Base-by-base conservation (phyloP, 2,797 vertebrate genomes). In the Meda fulgida region DNA sequence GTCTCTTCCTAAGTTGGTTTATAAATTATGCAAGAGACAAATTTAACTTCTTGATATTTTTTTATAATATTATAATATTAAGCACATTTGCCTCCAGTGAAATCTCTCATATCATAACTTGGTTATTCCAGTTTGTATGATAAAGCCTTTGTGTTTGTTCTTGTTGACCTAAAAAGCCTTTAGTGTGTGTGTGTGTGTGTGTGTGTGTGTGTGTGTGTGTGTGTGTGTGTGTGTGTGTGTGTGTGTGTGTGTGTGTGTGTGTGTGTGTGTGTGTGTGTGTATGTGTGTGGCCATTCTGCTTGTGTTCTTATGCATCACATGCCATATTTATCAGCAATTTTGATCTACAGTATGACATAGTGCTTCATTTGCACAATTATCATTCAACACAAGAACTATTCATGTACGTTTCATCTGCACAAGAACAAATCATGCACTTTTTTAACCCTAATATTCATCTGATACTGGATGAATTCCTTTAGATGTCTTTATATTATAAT, bases 71-170 rank as follows among this genome's bases (percentile, higher is more conserved):
- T 60, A 7, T 70, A n/a, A 29, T 46, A 46, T 71, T 26, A 18
- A 46, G 8, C 8, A 4, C 38, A 26, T 10, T 26, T 18, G 43
- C 71, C 16, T 29, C 40, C 43, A 72, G 43, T 29, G 43, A 10
- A 8, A 29, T 19, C 5, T 43, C 38, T 46, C 36, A 18, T 3
- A 1, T 43, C 40, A 29, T 29, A 10, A 19, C n/a, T n/a, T n/a
- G n/a, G 8, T 72, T 16, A 19, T 29, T 29, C n/a, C n/a, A 48
- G 43, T 11, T 5, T n/a, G 13, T 73, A 13, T 76, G 26, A 55
- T 14, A 36, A 51, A 55, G 73, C 31, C 21, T 76, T 76, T 76
- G 29, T 48, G 29, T 76, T 76, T 76, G 48, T 51, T 55, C 9
- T 63, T 31, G 21, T 31, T 55, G 48, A 2, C 31, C 9, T 31